Evolutionary conservation across 64 coral and sea anemone species (phyloP).

Genomic region (Hydrozoanthus tunicans): DNA sequence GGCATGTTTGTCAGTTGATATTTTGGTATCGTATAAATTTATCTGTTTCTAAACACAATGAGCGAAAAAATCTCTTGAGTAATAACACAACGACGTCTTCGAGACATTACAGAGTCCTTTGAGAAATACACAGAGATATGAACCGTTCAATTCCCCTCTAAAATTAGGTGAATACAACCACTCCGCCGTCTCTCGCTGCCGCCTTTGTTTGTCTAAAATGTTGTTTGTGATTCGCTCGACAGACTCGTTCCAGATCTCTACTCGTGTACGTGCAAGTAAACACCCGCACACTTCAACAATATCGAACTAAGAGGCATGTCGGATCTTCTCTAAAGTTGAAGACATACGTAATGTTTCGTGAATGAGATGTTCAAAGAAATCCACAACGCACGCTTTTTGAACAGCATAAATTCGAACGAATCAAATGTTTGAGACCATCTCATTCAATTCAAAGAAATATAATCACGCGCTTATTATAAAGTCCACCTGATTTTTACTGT

Average conservation of each 20-base stretch:
- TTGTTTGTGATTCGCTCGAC: conserved; percentile 38
- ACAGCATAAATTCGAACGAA: not conserved
- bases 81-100: not conserved
- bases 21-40: conserved; percentile 29
- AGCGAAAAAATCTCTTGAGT: not conserved
- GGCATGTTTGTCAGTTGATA: conserved; percentile 72
- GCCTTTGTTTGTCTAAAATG: conserved; percentile 57
- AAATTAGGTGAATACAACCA: not conserved
- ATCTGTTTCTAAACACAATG: conserved; percentile 2
- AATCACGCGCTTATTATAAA: not conserved
- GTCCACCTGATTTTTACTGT: not conserved
- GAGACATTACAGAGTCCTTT: not conserved
- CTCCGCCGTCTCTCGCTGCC: no score
- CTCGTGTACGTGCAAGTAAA: not conserved
- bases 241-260: conserved; percentile 21
- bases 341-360: not conserved
- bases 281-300: not conserved
- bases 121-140: not conserved
- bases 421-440: not conserved
- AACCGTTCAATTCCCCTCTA: not conserved
- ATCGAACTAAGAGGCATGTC: not conserved
- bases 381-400: not conserved
- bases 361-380: not conserved
- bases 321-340: not conserved
- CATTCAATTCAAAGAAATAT: not conserved